Percentiles rank a stretch among this genome's conserved stretches.
These are phyloP conservation scores for Caenorhabditis auriculariae DNA, from an alignment of 2,888 invertebrate species.

Conservation along the genomic window DNA sequence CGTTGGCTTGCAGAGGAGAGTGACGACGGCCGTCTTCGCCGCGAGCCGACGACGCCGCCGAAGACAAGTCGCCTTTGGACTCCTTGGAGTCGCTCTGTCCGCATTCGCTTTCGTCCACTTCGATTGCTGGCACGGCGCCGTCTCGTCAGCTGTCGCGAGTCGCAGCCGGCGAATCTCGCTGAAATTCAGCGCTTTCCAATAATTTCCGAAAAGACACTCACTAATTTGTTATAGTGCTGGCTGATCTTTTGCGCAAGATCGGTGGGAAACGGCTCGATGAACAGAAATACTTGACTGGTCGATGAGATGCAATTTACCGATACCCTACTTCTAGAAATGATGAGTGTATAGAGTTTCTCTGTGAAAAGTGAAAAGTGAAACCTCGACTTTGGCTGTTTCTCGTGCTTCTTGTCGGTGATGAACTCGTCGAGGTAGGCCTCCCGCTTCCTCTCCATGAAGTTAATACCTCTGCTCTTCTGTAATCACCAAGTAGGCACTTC, in stretches of 20 bases:
- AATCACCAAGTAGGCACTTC: no score
- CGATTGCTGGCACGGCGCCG: conserved; percentile 19
- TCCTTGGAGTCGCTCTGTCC: not conserved
- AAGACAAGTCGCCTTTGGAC: not conserved
- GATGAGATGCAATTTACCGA: conserved; percentile 23
- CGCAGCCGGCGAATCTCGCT: not conserved
- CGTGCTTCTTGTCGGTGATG: conserved; percentile 47
- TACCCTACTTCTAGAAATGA: conserved; percentile 15
- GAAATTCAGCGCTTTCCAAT: not conserved
- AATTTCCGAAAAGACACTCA: not conserved
- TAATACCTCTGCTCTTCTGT: conserved; percentile 45
- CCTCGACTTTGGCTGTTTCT: conserved; percentile 44
- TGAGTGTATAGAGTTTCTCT: not conserved
- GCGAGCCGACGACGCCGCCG: not conserved
- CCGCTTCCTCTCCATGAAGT: conserved; percentile 52
- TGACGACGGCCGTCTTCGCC: not conserved
- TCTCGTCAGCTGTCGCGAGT: conserved; percentile 18
- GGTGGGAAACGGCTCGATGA: conserved; percentile 26
- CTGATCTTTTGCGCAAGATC: conserved; percentile 13
- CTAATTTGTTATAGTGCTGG: conserved; percentile 2
- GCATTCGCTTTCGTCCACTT: not conserved
- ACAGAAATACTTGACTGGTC: no score
- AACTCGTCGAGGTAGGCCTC: conserved; percentile 57
- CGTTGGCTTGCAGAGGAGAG: conserved; percentile 9
- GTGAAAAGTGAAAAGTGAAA: conserved; percentile 5